A percentile compares a stretch with the other conserved stretches of the same genome.
phyloP scores from a whole-genome alignment of 2,797 vertebrate species.

The Rhabdomys pumilio region DNA sequence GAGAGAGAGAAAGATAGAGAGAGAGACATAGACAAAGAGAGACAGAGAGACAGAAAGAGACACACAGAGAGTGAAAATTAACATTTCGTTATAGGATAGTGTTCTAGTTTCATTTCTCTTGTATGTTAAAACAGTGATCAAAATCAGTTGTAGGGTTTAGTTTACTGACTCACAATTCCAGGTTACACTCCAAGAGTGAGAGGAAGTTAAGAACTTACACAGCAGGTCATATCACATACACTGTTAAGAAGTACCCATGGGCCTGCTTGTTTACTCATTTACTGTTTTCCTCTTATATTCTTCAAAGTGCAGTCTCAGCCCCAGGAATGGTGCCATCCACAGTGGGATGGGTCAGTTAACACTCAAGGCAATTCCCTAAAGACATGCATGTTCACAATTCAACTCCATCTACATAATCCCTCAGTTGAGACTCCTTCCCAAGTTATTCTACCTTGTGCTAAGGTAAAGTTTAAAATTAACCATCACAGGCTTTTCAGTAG shows the following conservation, averaged over 20 bases:
- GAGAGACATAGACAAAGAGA: not conserved
- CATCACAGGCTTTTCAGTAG: not conserved
- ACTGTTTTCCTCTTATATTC: not conserved
- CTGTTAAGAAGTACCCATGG: not conserved
- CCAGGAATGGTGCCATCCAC: too few species aligned
- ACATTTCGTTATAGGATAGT: not conserved
- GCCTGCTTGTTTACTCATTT: not conserved
- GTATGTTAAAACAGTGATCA: not conserved
- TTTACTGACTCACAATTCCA: not conserved
- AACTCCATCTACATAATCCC: not conserved
- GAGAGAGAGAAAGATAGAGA: not conserved
- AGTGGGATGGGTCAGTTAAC: not conserved
- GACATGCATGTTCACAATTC: not conserved
- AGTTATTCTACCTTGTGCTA: not conserved
- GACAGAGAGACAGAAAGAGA: not conserved
- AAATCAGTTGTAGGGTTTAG: not conserved
- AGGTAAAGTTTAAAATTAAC: not conserved
- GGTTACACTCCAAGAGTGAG: not conserved
- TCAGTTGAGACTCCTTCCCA: not conserved
- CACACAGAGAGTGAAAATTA: not conserved
- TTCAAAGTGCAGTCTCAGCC: not conserved
- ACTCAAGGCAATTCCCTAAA: not conserved
- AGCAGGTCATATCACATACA: not conserved
- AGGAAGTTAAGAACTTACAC: not conserved
- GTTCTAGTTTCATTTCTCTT: not conserved